phyloP scores from a whole-genome alignment of 2,113 vertebrate species.

The Phaetusa simplex region DNA sequence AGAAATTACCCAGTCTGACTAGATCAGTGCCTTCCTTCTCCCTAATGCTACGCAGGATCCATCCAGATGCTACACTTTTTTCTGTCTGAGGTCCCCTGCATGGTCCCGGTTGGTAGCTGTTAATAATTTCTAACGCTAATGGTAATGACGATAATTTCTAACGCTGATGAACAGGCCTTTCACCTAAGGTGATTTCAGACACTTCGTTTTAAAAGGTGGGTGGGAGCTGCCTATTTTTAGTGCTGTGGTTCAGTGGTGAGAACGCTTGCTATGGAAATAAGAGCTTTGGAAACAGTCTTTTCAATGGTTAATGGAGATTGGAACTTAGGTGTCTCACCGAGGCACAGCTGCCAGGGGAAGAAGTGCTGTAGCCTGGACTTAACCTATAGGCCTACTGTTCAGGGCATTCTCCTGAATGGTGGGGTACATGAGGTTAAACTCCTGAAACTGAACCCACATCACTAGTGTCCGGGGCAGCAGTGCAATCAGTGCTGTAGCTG shows the following conservation, averaged over 20 bases:
- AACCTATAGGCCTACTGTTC: not conserved
- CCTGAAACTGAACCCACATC: not conserved
- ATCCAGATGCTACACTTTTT: not conserved
- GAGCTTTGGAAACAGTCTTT: not conserved
- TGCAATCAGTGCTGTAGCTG: not conserved
- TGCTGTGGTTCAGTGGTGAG: not conserved
- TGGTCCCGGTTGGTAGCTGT: not conserved
- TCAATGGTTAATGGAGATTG: not conserved
- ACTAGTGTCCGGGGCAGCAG: fast-evolving
- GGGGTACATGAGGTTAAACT: not conserved
- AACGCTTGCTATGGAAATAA: not conserved
- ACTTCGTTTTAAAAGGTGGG: not conserved
- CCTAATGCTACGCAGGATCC: not conserved
- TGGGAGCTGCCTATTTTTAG: not conserved
- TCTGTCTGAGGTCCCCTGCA: not conserved
- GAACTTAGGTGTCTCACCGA: not conserved
- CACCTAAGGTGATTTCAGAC: not conserved
- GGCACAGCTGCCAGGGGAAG: not conserved
- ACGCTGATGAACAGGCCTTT: not conserved
- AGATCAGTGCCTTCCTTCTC: not conserved
- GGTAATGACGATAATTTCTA: not conserved
- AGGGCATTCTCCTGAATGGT: not conserved
- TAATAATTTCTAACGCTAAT: not conserved
- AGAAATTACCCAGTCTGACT: not conserved
- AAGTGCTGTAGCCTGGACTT: not conserved